Evolutionary conservation across 2,888 invertebrate genomes (phyloP), one percentile per base, ranked within the genome.

Genomic region (Phengaris alcon): DNA sequence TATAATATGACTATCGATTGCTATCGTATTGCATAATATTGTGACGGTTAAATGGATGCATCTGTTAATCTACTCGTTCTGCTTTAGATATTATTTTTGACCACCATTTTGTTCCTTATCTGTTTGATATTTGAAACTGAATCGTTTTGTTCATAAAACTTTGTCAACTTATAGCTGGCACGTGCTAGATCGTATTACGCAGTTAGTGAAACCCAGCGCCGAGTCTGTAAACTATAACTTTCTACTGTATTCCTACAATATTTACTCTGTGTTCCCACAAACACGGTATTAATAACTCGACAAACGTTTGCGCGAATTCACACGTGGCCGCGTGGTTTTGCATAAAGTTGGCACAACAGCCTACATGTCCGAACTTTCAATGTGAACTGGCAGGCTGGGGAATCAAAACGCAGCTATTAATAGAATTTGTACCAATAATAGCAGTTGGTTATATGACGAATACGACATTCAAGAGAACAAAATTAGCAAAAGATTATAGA

Each of bases 251-350:
- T 44, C 35, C 12, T 64, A 35, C 64, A 64, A 44, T 64, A 64
- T 64, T 35, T 64, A 64, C 35, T 64, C 64, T 35, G 12, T 35
- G 64, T 6, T 64, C 22, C 59, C 64, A 13, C 64, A 70, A 52
- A 51, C 70, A 70, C 70, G 15, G 46, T 22, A 70, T 70, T 70
- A 51, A 51, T 70, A 70, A 70, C 46, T 70, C 51, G 46, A 70
- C 51, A 51, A 51, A 51, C 70, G 51, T 70, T 70, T 51, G 9
- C 46, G 6, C 70, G 48, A 70, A 48, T 70, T 70, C 70, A 22
- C 70, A 70, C 70, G 48, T 70, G 48, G 64, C 59, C 3, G 59
- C 64, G 35, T 64, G 64, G 64, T 44, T 64, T 44, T 64, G 64
- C 64, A 64, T 64, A 35, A 35, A 55, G 55, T 13, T 55, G 12